phyloP scores from a whole-genome alignment of 2,113 vertebrate species.

The Rafetus swinhoei region DNA sequence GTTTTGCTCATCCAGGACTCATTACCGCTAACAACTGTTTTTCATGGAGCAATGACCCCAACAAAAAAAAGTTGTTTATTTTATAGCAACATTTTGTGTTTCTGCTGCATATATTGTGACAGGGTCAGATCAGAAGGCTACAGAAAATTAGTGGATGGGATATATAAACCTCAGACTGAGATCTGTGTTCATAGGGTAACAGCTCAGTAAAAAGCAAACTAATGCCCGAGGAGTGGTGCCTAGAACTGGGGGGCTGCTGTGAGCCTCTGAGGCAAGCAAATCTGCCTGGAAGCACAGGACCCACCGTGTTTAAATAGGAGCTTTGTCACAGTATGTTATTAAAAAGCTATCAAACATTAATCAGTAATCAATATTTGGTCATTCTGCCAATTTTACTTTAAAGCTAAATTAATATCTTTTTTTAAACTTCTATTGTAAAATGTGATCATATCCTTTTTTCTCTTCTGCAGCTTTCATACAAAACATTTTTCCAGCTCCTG shows the following conservation, averaged over 20 bases:
- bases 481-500: not conserved
- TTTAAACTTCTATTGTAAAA: not conserved
- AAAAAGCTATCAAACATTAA: not conserved
- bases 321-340: not conserved
- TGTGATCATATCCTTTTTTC: not conserved
- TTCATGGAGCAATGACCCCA: not conserved
- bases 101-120: not conserved
- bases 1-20: not conserved
- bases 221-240: no score
- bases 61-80: not conserved
- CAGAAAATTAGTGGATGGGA: no score
- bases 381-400: constrained; percentile 32
- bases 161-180: no score
- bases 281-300: no score
- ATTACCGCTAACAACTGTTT: not conserved
- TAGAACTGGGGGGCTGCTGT: no score
- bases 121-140: no score
- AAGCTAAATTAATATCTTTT: not conserved
- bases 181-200: no score
- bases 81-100: not conserved
- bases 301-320: no score
- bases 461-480: not conserved
- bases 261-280: no score
- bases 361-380: constrained; percentile 8
- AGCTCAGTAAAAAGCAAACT: no score